Conservation (phyloP, 2,888 invertebrate species). For the Clunio marinus region DNA sequence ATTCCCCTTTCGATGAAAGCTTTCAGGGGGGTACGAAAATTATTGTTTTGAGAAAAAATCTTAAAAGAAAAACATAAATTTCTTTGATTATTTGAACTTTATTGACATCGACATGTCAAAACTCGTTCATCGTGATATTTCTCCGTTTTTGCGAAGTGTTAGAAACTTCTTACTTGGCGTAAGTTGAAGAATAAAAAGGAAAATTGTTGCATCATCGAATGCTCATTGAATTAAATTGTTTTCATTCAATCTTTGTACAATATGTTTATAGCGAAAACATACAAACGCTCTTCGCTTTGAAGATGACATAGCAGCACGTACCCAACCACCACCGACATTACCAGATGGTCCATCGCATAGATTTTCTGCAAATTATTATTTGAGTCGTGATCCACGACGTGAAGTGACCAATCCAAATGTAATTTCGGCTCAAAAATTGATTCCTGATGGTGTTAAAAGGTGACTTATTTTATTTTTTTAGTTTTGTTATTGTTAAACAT, state of each 20-base stretch:
- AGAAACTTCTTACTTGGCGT: slow-evolving; percentile 67
- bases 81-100: slow-evolving; percentile 54
- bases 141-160: slow-evolving; percentile 59
- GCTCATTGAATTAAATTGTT: slow-evolving; percentile 32
- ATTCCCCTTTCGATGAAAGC: no score
- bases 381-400: slow-evolving; percentile 73
- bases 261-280: slow-evolving; percentile 55
- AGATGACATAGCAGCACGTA: slow-evolving; percentile 63
- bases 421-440: slow-evolving; percentile 41
- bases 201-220: slow-evolving; percentile 40
- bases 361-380: slow-evolving; percentile 80
- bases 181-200: slow-evolving; percentile 45
- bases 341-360: slow-evolving; percentile 79
- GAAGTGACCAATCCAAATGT: slow-evolving; percentile 57
- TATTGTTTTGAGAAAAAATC: background rate
- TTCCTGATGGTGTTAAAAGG: background rate
- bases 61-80: background rate
- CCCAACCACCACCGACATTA: slow-evolving; percentile 74
- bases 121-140: slow-evolving; percentile 60
- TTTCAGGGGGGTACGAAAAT: no score
- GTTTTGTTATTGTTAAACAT: no score
- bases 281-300: slow-evolving; percentile 64
- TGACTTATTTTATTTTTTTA: no score
- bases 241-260: background rate
- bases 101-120: slow-evolving; percentile 44